These are phyloP conservation scores for Stenoptilia bipunctidactyla DNA, from an alignment of 2,888 invertebrate species.

Conservation along the genomic window DNA sequence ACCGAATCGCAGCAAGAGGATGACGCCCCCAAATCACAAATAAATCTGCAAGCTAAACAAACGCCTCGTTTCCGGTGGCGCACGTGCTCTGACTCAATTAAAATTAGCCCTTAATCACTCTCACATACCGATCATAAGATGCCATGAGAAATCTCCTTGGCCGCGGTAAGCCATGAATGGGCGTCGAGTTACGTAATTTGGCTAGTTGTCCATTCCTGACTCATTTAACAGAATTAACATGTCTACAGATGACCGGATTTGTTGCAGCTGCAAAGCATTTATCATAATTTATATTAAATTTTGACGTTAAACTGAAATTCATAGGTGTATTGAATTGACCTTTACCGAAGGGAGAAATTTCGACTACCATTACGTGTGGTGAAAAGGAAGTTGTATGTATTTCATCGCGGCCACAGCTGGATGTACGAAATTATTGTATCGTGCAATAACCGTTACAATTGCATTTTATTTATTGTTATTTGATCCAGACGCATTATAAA, in stretches of 20 bases:
- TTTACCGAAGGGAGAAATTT: no score
- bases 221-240: constrained; percentile 51
- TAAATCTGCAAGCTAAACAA: constrained; percentile 65
- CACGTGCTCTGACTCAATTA: constrained; percentile 50
- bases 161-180: constrained; percentile 45
- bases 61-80: constrained; percentile 58
- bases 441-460: background rate
- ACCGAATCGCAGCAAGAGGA: constrained; percentile 33
- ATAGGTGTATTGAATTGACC: background rate
- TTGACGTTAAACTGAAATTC: background rate
- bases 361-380: no score
- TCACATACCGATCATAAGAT: constrained; percentile 1
- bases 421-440: no score
- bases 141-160: constrained; percentile 21
- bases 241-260: constrained; percentile 35
- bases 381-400: no score
- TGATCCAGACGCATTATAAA: constrained; percentile 3
- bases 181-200: constrained; percentile 48
- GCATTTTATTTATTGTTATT: constrained; percentile 1
- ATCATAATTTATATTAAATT: constrained; percentile 24
- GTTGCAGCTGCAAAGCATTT: constrained; percentile 37
- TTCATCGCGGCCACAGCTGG: no score
- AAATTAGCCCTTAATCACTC: constrained; percentile 22
- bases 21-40: constrained; percentile 64
- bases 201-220: constrained; percentile 38